Evolutionary conservation across 1,140 invertebrate species (phyloP), one percentile per base, ranked within the genome.

Genomic region (Antheraea mylitta): DNA sequence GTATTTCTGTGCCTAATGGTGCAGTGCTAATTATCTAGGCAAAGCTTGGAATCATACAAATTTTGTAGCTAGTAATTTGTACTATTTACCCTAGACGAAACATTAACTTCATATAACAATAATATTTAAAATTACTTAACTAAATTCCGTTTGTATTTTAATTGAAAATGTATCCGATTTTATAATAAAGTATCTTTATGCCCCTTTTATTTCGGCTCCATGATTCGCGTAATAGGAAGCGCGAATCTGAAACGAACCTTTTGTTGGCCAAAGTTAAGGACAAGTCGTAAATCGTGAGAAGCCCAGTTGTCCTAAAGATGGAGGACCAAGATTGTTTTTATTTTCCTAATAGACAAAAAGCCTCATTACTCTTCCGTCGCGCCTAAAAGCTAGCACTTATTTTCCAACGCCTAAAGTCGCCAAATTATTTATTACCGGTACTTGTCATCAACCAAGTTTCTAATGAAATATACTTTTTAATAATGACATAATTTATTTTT

Each of bases 291-390:
- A 65, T 65, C 38, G 38, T 65, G 42, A 45, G 19, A 63, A 45
- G 64, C 38, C 64, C 45, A 48, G 45, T 48, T 64, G 59, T 61
- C 59, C 9, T 18, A 65, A 18, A 48, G 38, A 65, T n/a, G 45
- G 38, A 48, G 38, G 18, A n/a, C 45, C 45, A 45, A 65, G 38
- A 65, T 63, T 45, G 64, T 65, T 65, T 64, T 53, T 42, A 42
- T 64, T 64, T 64, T 64, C 62, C 37, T 64, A 64, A 64, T 64
- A 64, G 62, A 42, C 30, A 64, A 64, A 64, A 64, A 64, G 62
- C 30, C 37, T 64, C 62, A 64, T 64, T 64, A 61, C 60, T 61
- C 60, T 61, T 61, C 18, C 19, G 19, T 22, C 60, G 60, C 60
- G 60, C 13, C 60, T 61, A 36, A 61, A 36, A 61, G 60, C 45